A percentile compares a stretch with the other conserved stretches of the same genome.
Evolutionary conservation across 35 echinoderm and acorn worm species (phyloP).

Genomic region (Stichopus chloronotus): DNA sequence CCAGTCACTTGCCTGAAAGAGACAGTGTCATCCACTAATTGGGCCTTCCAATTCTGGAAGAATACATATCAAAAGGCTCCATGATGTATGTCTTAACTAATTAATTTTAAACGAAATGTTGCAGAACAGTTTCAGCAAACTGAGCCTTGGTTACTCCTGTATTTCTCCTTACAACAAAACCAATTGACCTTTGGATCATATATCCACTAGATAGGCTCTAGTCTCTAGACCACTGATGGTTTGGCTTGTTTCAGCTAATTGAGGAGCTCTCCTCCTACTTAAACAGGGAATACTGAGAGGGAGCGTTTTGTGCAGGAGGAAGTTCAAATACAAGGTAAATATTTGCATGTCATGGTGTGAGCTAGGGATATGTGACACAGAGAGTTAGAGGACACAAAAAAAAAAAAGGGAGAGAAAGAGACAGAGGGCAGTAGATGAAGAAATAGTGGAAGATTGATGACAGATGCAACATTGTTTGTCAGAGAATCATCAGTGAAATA

Average conservation of each 20-base stretch:
- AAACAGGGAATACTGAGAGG: background rate
- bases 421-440: no score
- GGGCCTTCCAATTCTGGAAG: no score
- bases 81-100: background rate
- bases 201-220: background rate
- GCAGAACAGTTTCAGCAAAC: background rate
- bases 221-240: background rate
- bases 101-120: background rate
- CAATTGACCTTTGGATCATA: constrained; percentile 20
- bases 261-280: background rate
- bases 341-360: background rate
- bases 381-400: no score
- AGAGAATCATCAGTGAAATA: no score
- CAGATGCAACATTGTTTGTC: no score
- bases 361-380: background rate
- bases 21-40: no score
- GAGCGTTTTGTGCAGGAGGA: background rate
- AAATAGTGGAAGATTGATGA: no score
- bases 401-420: no score
- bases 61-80: no score
- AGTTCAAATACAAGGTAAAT: background rate
- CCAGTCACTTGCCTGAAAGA: no score
- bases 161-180: background rate
- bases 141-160: background rate
- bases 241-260: background rate